These are phyloP conservation scores for Lepilemur ruficaudatus DNA, from an alignment of 2,797 vertebrate genomes.

Conservation along the genomic window DNA sequence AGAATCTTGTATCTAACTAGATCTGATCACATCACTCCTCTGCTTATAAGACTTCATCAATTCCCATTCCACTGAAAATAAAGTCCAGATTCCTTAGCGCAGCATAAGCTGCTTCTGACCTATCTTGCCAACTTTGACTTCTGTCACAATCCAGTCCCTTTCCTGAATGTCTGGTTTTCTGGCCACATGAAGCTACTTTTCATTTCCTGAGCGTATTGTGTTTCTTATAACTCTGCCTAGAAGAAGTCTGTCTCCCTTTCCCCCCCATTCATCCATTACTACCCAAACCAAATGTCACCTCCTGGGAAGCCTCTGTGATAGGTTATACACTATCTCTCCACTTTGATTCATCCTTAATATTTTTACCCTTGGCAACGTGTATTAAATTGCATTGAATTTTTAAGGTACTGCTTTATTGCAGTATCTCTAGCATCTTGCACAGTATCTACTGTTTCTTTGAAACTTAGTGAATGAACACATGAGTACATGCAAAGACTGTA, in stretches of 20 bases:
- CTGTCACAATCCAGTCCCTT: neutral
- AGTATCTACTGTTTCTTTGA: neutral
- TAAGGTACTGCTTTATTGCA: neutral
- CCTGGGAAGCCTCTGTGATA: neutral
- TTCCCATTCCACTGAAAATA: neutral
- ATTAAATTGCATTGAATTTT: neutral
- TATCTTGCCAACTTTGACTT: neutral
- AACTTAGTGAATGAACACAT: neutral
- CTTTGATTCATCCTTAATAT: neutral
- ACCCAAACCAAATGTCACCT: neutral
- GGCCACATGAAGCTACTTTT: neutral
- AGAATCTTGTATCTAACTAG: neutral
- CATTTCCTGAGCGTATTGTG: neutral
- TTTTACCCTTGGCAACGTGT: conserved; percentile 9
- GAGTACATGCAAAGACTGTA: neutral
- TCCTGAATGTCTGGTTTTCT: neutral
- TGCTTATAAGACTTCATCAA: neutral
- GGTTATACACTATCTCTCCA: neutral
- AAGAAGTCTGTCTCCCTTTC: neutral
- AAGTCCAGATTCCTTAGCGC: neutral
- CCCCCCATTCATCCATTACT: neutral
- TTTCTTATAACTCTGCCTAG: neutral
- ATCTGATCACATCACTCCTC: neutral
- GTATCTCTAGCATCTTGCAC: neutral
- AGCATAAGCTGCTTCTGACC: neutral